Evolutionary conservation across 2,888 invertebrate species (phyloP).

Genomic region (Noctua pronuba): DNA sequence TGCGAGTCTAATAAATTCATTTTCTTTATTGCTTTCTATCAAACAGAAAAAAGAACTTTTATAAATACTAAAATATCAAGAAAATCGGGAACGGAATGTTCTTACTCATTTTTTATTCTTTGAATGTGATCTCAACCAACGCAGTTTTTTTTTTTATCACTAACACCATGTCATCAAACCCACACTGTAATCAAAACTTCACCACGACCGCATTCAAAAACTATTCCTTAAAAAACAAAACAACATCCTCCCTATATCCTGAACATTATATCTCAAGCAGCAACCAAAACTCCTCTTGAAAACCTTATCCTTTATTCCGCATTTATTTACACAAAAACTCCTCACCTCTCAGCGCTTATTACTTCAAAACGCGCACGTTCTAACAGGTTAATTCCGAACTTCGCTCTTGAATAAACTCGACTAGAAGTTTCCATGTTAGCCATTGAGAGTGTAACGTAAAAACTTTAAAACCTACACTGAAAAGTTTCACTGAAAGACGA

Average conservation of each 20-base stretch:
- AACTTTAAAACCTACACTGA: conserved; percentile 70
- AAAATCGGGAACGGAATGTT: background rate
- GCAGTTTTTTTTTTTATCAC: too few species aligned
- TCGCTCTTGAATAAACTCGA: conserved; percentile 68
- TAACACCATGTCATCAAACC: too few species aligned
- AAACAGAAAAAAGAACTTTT: too few species aligned
- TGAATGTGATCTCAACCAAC: too few species aligned
- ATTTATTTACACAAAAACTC: conserved; percentile 30
- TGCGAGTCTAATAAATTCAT: too few species aligned
- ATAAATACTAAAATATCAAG: too few species aligned
- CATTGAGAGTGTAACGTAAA: conserved; percentile 71
- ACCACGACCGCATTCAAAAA: background rate
- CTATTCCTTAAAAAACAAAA: background rate
- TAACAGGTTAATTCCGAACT: conserved; percentile 80
- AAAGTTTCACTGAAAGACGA: conserved; percentile 16
- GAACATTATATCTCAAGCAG: background rate
- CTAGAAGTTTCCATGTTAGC: conserved; percentile 70
- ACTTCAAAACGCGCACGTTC: conserved; percentile 56
- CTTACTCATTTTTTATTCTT: background rate
- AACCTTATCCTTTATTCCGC: conserved; percentile 22
- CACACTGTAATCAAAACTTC: background rate
- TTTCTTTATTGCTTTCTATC: too few species aligned
- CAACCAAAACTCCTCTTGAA: background rate
- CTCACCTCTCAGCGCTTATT: conserved; percentile 39
- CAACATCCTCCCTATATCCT: background rate